A percentile compares a stretch with the other conserved stretches of the same genome.
phyloP scores from a whole-genome alignment of 2,888 invertebrate species.

The Nasonia oneida region DNA sequence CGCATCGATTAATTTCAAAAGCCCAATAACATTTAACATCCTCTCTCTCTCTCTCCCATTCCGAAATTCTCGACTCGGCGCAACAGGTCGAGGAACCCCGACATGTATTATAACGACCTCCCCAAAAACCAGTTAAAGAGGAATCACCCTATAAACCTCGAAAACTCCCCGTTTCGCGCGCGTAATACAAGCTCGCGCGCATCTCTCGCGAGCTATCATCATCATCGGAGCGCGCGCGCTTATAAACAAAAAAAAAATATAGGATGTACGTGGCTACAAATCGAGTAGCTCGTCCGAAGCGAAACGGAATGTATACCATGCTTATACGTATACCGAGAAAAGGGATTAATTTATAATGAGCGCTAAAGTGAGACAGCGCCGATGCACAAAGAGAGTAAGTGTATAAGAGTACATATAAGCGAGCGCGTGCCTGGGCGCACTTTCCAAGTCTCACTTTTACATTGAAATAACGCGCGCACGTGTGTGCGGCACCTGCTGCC shows the following conservation, averaged over 20 bases:
- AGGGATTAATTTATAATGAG: slow-evolving; percentile 5
- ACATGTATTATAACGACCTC: neutral
- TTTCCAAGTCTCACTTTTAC: neutral
- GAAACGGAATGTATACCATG: too few relatives aligned
- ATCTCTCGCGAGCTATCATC: neutral
- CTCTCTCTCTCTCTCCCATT: neutral
- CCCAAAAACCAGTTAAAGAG: slow-evolving; percentile 16
- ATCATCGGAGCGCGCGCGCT: neutral
- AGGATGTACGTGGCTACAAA: neutral
- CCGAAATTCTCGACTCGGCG: neutral
- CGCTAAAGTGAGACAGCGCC: neutral
- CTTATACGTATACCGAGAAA: neutral
- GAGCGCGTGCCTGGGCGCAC: slow-evolving; percentile 15
- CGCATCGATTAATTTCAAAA: neutral
- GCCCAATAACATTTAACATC: slow-evolving; percentile 3
- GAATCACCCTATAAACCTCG: slow-evolving; percentile 18
- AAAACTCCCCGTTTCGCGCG: neutral
- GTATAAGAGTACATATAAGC: too few relatives aligned
- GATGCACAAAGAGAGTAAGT: neutral
- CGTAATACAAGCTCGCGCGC: neutral
- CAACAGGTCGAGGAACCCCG: neutral
- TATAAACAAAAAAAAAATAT: neutral
- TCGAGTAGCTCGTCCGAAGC: neutral
- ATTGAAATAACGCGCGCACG: neutral
- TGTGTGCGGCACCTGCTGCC: slow-evolving; percentile 8